A percentile compares a stretch with the other conserved stretches of the same genome.
phyloP scores from a whole-genome alignment of 2,888 invertebrate species.

The Leptothorax acervorum region DNA sequence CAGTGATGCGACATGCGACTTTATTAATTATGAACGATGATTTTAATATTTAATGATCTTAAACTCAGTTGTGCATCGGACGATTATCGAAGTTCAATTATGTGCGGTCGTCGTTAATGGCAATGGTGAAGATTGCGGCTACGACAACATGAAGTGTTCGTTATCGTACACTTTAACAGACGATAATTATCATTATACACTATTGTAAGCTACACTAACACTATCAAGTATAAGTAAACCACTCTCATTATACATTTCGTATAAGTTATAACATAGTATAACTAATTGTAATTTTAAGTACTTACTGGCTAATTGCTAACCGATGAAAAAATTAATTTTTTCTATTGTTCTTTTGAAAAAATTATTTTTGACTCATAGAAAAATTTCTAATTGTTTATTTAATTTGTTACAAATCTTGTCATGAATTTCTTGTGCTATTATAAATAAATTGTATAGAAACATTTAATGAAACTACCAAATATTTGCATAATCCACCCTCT shows the following conservation, averaged over 20 bases:
- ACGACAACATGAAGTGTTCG: conserved; percentile 14
- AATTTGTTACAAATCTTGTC: not conserved
- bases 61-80: not conserved
- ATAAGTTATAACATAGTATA: conserved; percentile 14
- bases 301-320: not conserved
- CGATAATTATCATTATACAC: conserved; percentile 15
- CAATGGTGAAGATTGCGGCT: conserved; percentile 1
- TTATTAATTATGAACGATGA: not conserved
- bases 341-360: not conserved
- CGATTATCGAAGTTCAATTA: conserved; percentile 37
- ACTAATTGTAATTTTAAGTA: not conserved
- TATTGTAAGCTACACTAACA: not conserved
- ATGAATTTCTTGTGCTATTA: conserved; percentile 16
- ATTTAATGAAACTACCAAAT: not conserved
- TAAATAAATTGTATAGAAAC: not conserved
- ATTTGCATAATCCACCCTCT: not conserved
- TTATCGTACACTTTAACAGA: conserved; percentile 21
- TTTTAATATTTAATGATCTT: conserved; percentile 24
- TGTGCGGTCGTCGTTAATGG: not conserved
- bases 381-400: not conserved
- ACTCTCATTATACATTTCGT: conserved; percentile 4
- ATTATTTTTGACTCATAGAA: not conserved
- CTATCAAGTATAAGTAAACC: not conserved
- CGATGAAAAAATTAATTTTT: not conserved
- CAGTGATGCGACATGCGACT: not conserved